phyloP scores from a whole-genome alignment of 2,888 invertebrate genomes.

The Catocala fraxini region DNA sequence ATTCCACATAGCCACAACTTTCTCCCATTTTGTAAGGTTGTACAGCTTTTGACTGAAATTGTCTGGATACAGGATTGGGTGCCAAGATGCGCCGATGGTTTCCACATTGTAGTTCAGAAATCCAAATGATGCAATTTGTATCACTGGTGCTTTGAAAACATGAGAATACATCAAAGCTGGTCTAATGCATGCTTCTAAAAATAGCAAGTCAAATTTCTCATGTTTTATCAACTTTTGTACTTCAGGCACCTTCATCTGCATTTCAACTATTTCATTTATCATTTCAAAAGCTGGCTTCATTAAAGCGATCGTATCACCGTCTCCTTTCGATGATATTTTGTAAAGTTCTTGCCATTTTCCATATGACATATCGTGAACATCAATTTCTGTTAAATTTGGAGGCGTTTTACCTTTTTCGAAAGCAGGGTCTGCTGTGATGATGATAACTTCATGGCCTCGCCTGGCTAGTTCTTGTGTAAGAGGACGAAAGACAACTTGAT shows the following conservation, averaged over 20 bases:
- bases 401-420: slow-evolving; percentile 37
- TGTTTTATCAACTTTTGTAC: slow-evolving; percentile 47
- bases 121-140: slow-evolving; percentile 58
- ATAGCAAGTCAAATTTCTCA: slow-evolving; percentile 56
- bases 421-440: slow-evolving; percentile 65
- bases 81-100: slow-evolving; percentile 49
- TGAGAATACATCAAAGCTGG: slow-evolving; percentile 39
- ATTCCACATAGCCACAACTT: slow-evolving; percentile 44
- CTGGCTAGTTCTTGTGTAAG: slow-evolving; percentile 62
- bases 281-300: slow-evolving; percentile 3
- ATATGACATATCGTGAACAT: slow-evolving; percentile 58
- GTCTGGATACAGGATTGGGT: slow-evolving; percentile 57
- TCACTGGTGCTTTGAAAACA: slow-evolving; percentile 50
- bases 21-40: slow-evolving; percentile 58
- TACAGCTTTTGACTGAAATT: slow-evolving; percentile 38
- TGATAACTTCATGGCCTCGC: slow-evolving; percentile 69
- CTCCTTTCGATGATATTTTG: slow-evolving; percentile 3
- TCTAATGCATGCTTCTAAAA: slow-evolving; percentile 50
- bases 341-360: slow-evolving; percentile 38
- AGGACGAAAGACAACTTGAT: slow-evolving; percentile 65
- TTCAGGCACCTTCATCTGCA: slow-evolving; percentile 20
- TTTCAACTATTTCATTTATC: slow-evolving; percentile 26
- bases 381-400: slow-evolving; percentile 66
- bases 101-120: slow-evolving; percentile 34
- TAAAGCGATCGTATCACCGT: slow-evolving; percentile 15